Evolutionary conservation across 2,888 invertebrate species (phyloP), one percentile per base, ranked within the genome.

Genomic region (Germaria angustata): DNA sequence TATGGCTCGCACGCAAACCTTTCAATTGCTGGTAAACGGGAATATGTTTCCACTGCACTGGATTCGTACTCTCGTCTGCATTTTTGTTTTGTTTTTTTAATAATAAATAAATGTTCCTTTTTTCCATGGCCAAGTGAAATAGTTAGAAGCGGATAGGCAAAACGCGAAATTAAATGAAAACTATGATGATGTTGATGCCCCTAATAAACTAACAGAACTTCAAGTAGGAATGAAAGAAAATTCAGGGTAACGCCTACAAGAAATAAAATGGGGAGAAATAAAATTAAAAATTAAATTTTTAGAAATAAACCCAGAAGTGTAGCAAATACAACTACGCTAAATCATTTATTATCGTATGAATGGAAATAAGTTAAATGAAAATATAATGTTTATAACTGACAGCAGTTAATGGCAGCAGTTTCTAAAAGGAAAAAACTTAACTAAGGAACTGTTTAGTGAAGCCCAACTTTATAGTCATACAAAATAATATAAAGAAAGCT

Each of bases 131-230:
- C 66, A 63, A 53, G 36, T 55, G 46, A 9, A 46, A 49, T 41
- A 41, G 28, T 68, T 77, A 20, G 11, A 49, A 28, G 22, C 63
- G 46, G 46, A 32, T 63, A 39, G 20, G 32, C 34, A 69, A 78
- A 75, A 46, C 11, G 15, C 32, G 9, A 78, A 63, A 65, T 53
- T 13, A 72, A 73, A 78, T 77, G 41, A 77, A 69, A 78, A 63
- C 63, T 73, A 41, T 72, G 63, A 69, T 63, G 73, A 51, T 57
- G 65, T 32, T 81, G 59, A 72, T 71, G 76, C 77, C 22, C 32
- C 71, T 59, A 79, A 79, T 79, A 82, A 82, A 82, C 79, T 46
- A 82, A 79, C 79, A 79, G 66, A 76, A 79, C 71, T 71, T 65
- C 53, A 71, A 71, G 61, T 71, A 39, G 65, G 65, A 77, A 72